phyloP scores from a whole-genome alignment of 2,113 vertebrate species.

The Manacus vitellinus region DNA sequence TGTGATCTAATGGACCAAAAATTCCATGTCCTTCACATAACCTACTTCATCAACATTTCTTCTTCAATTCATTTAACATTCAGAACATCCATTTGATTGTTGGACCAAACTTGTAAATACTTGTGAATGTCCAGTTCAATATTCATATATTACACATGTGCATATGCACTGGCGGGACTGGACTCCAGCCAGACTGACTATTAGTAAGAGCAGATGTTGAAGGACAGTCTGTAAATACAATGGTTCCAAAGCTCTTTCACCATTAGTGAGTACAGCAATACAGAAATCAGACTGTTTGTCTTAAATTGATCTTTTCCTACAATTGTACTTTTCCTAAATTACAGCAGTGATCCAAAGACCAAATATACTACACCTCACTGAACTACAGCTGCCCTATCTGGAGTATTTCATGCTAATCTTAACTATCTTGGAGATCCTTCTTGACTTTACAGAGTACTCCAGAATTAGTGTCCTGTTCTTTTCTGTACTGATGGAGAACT shows the following conservation, averaged over 20 bases:
- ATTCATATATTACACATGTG: neutral
- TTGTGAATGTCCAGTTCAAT: neutral
- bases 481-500: neutral
- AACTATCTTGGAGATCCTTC: neutral
- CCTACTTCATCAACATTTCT: neutral
- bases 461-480: neutral
- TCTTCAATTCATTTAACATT: neutral
- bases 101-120: neutral
- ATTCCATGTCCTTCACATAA: neutral
- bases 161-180: neutral
- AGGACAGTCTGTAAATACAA: neutral
- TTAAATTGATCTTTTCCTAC: neutral
- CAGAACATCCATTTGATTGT: neutral
- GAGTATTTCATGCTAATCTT: neutral
- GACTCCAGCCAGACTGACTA: neutral
- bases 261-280: neutral
- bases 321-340: neutral
- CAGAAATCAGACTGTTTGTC: neutral
- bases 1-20: neutral
- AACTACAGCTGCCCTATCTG: neutral
- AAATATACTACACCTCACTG: neutral
- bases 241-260: neutral
- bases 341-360: neutral
- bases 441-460: neutral
- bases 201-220: neutral